Conservation (phyloP, 2,797 vertebrate genomes). For the Philypnodon macrostomus region DNA sequence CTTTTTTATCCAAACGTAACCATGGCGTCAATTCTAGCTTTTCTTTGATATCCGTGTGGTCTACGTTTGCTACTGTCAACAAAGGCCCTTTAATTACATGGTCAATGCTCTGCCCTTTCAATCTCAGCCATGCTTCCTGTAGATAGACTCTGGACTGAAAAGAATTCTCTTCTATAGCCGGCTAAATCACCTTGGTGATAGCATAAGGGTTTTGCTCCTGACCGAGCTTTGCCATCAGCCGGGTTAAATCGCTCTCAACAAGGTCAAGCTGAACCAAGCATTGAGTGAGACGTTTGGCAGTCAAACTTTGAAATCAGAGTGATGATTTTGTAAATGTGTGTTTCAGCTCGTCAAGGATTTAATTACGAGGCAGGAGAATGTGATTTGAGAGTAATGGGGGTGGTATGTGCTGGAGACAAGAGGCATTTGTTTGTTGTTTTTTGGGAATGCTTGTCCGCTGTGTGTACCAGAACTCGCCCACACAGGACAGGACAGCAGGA, state of each 20-base stretch:
- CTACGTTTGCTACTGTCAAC: slow-evolving; percentile 37
- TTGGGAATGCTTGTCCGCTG: slow-evolving; percentile 40
- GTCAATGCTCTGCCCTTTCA: slow-evolving; percentile 7
- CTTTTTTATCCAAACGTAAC: too few species aligned
- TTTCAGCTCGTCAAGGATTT: slow-evolving; percentile 25
- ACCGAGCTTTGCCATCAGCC: slow-evolving; percentile 10
- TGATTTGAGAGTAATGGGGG: slow-evolving; percentile 22
- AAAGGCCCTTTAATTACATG: slow-evolving; percentile 42
- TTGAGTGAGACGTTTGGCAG: not conserved
- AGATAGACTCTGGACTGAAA: slow-evolving; percentile 21
- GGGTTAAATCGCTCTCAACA: slow-evolving; percentile 3
- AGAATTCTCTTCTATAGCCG: slow-evolving; percentile 22
- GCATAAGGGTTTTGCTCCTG: not conserved
- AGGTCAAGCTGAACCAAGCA: slow-evolving; percentile 12
- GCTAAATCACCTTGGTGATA: slow-evolving; percentile 28
- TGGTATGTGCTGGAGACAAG: slow-evolving; percentile 28
- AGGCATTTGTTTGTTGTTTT: slow-evolving; percentile 58
- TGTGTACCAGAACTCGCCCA: slow-evolving; percentile 44
- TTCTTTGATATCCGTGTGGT: slow-evolving; percentile 19
- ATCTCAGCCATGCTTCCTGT: slow-evolving; percentile 16
- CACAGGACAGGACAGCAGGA: slow-evolving; percentile 54
- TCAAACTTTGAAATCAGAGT: slow-evolving; percentile 3
- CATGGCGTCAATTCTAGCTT: too few species aligned
- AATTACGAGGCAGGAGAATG: slow-evolving; percentile 22
- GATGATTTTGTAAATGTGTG: slow-evolving; percentile 13